phyloP scores from a whole-genome alignment of 2,888 invertebrate genomes.

The Rhagophthalmus giganteus region DNA sequence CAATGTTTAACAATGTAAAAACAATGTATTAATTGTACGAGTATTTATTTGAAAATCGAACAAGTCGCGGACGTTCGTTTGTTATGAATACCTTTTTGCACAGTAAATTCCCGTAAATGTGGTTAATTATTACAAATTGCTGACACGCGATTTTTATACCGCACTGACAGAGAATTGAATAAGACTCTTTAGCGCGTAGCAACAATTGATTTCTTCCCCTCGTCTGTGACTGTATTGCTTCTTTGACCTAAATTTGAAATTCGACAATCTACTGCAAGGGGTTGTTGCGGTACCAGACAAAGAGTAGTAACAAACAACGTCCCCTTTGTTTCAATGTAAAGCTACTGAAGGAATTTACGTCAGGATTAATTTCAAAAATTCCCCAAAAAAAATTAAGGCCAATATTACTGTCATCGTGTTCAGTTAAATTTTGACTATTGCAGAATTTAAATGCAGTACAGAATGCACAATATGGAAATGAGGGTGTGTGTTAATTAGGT shows the following conservation, averaged over 20 bases:
- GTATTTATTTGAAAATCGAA: too few relatives aligned
- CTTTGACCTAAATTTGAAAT: conserved; percentile 31
- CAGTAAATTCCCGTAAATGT: too few relatives aligned
- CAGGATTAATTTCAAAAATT: conserved; percentile 11
- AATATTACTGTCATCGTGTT: neutral
- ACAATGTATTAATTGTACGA: too few relatives aligned
- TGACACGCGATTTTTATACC: too few relatives aligned
- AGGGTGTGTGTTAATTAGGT: neutral
- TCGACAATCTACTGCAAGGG: conserved; percentile 22
- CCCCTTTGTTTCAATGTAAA: conserved; percentile 4
- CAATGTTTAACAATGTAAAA: too few relatives aligned
- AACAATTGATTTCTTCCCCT: conserved; percentile 29
- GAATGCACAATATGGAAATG: neutral
- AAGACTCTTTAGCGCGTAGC: conserved; percentile 21
- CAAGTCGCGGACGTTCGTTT: too few relatives aligned
- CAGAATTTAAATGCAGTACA: neutral
- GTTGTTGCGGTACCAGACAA: conserved; percentile 12
- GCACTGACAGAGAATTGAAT: conserved; percentile 8
- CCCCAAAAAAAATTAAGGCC: conserved; percentile 7
- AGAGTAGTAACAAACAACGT: neutral
- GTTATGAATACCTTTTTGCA: too few relatives aligned
- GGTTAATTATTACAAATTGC: too few relatives aligned
- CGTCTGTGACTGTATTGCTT: conserved; percentile 26
- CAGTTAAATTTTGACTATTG: too few relatives aligned
- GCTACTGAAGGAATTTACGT: conserved; percentile 2